Evolutionary conservation across 2,888 invertebrate genomes (phyloP).

Genomic region (Morinoia aosen): DNA sequence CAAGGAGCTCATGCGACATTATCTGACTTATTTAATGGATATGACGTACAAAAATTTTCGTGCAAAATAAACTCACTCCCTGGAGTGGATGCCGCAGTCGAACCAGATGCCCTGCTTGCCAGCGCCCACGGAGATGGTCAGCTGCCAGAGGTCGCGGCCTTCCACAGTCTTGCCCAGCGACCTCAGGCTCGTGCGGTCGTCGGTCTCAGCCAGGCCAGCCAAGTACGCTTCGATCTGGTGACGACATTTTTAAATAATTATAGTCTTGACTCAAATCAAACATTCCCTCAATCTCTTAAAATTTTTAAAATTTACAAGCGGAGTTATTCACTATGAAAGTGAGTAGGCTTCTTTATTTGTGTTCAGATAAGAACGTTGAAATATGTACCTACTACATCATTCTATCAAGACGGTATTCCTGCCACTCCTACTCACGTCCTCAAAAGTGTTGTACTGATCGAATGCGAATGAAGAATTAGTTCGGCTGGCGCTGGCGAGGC

Average conservation of each 20-base stretch:
- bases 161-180: conserved; percentile 53
- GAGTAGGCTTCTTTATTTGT: neutral
- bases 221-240: conserved; percentile 52
- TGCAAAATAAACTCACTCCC: conserved; percentile 71
- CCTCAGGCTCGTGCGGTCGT: conserved; percentile 47
- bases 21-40: no score
- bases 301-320: neutral
- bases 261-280: neutral
- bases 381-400: neutral
- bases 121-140: conserved; percentile 56
- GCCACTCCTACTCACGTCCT: neutral
- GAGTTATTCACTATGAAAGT: neutral
- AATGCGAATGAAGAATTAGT: neutral
- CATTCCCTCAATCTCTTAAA: neutral
- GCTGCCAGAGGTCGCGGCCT: conserved; percentile 56
- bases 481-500: neutral
- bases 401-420: neutral
- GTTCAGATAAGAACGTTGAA: neutral
- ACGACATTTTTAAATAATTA: neutral
- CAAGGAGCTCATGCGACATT: no score
- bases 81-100: conserved; percentile 72
- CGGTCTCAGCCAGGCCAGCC: conserved; percentile 5
- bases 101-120: conserved; percentile 69
- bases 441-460: conserved; percentile 46
- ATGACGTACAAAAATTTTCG: neutral